phyloP scores from a whole-genome alignment of 2,797 vertebrate species.

The Intellagama lesueurii region DNA sequence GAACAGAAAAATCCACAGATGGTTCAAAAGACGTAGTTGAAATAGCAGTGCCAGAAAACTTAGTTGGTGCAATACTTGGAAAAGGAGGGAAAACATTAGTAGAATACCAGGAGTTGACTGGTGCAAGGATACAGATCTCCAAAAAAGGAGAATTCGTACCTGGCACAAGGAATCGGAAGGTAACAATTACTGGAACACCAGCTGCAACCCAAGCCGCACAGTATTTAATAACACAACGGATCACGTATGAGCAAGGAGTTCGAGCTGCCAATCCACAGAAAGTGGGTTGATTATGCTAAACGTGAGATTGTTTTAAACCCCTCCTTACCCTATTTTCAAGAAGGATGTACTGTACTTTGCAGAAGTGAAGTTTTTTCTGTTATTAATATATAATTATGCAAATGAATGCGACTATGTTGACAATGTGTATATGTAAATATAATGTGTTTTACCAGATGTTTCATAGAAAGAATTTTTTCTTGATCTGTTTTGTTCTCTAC shows the following conservation, averaged over 20 bases:
- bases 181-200: conserved; percentile 90
- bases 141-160: conserved; percentile 91
- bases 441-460: conserved; percentile 92
- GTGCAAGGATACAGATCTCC: conserved; percentile 91
- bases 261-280: conserved; percentile 89
- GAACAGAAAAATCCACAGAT: conserved; percentile 88
- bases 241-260: conserved; percentile 91
- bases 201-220: conserved; percentile 89
- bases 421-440: conserved; percentile 92
- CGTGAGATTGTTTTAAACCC: conserved; percentile 85
- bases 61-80: conserved; percentile 90
- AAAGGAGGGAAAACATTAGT: conserved; percentile 91
- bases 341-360: conserved; percentile 93
- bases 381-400: conserved; percentile 94
- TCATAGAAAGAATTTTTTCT: conserved; percentile 89
- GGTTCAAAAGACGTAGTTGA: conserved; percentile 91
- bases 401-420: conserved; percentile 93
- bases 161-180: conserved; percentile 90
- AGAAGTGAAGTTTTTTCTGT: conserved; percentile 91
- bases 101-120: conserved; percentile 91
- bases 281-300: conserved; percentile 83
- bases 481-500: conserved; percentile 89
- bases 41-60: conserved; percentile 90
- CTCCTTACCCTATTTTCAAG: conserved; percentile 87
- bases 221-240: conserved; percentile 91